Conservation (phyloP, 2,113 vertebrate species). For the Plecotus auritus region DNA sequence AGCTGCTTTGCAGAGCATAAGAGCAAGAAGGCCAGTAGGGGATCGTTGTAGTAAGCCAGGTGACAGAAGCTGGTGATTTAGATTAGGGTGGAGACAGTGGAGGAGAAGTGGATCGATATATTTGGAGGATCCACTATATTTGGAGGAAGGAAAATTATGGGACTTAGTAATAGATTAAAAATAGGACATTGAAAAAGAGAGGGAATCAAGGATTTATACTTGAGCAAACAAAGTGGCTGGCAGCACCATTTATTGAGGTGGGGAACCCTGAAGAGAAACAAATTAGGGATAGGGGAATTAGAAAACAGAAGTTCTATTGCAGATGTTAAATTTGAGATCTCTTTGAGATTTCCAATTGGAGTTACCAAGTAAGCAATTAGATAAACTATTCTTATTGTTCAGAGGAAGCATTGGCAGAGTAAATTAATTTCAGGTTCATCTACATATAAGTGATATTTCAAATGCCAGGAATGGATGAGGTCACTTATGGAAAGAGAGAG, state of each 20-base stretch:
- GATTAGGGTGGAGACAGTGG: not conserved
- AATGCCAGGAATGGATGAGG: not conserved
- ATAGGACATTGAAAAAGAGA: not conserved
- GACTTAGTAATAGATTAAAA: not conserved
- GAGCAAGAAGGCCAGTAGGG: not conserved
- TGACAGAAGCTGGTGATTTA: not conserved
- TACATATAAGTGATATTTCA: not conserved
- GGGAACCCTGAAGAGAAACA: not conserved
- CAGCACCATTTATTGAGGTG: not conserved
- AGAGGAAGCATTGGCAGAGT: not conserved
- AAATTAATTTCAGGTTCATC: not conserved
- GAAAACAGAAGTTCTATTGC: not conserved
- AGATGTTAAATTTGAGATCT: not conserved
- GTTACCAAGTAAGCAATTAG: not conserved
- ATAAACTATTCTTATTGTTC: not conserved
- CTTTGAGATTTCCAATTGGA: not conserved
- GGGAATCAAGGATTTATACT: not conserved
- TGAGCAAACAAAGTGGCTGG: not conserved
- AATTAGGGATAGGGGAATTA: not conserved
- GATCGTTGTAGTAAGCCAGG: not conserved
- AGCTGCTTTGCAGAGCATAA: not conserved
- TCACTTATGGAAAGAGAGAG: not conserved
- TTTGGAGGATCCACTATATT: not conserved
- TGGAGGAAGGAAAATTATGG: not conserved
- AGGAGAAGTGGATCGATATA: not conserved